Evolutionary conservation across 2,113 vertebrate genomes (phyloP), one percentile per base, ranked within the genome.

Genomic region (Perca fluviatilis): DNA sequence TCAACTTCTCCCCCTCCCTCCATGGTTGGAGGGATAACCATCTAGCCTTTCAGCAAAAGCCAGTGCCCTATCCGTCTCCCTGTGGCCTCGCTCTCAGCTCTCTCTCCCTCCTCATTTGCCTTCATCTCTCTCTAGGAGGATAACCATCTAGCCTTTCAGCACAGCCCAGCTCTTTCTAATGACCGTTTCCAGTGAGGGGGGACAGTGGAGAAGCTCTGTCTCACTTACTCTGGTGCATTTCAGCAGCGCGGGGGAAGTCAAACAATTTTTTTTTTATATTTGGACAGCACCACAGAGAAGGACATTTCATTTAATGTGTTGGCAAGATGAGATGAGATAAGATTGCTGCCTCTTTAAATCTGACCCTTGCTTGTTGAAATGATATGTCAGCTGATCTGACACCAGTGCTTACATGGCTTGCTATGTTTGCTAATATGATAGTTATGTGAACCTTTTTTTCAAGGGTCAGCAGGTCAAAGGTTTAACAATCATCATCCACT

Each of bases 61-160:
- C 85, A 61, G 54, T 79, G 74, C 70, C 83, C 88, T 81, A 70
- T 88, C 80, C 75, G 66, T 86, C 89, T 86, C 80, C 74, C 70
- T 61, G 21, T 67, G 81, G 88, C 82, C 82, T 81, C 70, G 51
- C 77, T 60, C 76, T 73, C 53, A 16, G 56, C 69, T 74, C 72
- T 64, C 70, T 27, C n/a, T 61, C 72, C 63, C 79, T 85, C 72
- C 76, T 84, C 65, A 66, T 77, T 68, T 74, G 71, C 81, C 87
- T 90, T 86, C 82, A 84, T 86, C 83, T 89, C 68, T 8, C 74
- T 77, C 65, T 9, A 60, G 62, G 50, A 84, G 76, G 91, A 93
- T 92, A 94, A 89, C 88, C 90, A 90, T 94, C 88, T 85, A 87
- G 86, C 82, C 88, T 89, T 91, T 94, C 88, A 92, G 86, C 88